Evolutionary conservation across 92 coral and sea anemone species (phyloP), one percentile per base, ranked within the genome.

Genomic region (Ricordea florida): DNA sequence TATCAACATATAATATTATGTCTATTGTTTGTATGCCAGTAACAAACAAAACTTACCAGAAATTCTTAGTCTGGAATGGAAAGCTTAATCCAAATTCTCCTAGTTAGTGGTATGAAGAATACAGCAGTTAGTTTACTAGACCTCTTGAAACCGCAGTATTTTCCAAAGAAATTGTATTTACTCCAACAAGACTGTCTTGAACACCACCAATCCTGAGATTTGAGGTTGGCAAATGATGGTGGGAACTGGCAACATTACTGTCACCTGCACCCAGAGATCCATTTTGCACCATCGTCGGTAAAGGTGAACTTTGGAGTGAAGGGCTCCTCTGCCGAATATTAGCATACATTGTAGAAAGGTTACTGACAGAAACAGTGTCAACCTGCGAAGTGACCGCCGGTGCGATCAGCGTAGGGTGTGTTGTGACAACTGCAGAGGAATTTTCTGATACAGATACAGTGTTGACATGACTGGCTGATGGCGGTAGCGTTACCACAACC

Each of bases 241-340:
- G 77, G 2, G 77, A 70, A 17, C 63, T 41, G 5, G 56, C 77
- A 55, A 70, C 69, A 45, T 20, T 73, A 31, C 61, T 51, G 33
- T 90, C 92, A 13, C 89, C 87, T 21, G 78, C 22, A 3, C 57
- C 55, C 43, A 85, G 59, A 24, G 56, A 60, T 6, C 96, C 97
- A 79, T 91, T 91, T 44, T 91, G 97, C 5, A 82, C 93, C 97
- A 91, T 88, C 40, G 93, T 91, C 2, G 97, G 97, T 13, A 91
- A 61, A 2, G 93, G 97, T 0, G 97, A 91, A 50, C 79, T 82
- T 47, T 90, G 92, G 7, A 90, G 65, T 3, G 79, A 66, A 0
- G 96, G 96, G 48, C 96, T 90, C 15, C 80, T 78, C 29, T 90
- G 96, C 56, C 57, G 93, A 10, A 91, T 78, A 52, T 72, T 76